Percentiles rank a stretch among this genome's conserved stretches.
Evolutionary conservation across 1,140 invertebrate genomes (phyloP).

Genomic region (Drosophila malerkotliana): DNA sequence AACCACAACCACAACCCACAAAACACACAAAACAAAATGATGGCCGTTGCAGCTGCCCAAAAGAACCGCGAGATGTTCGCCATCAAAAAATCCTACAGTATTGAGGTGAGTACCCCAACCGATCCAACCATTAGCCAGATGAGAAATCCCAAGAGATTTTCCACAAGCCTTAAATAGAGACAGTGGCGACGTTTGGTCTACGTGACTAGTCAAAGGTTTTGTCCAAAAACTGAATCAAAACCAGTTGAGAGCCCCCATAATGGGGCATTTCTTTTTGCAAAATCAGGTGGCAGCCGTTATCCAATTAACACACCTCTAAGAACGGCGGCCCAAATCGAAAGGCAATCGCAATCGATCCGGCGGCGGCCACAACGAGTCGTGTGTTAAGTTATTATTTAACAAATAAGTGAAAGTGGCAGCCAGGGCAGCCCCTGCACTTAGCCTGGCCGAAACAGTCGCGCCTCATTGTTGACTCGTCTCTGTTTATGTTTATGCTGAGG

Average conservation of each 20-base stretch:
- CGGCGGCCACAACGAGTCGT: slow-evolving; percentile 20
- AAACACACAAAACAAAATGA: slow-evolving; percentile 85
- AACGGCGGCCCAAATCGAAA: slow-evolving; percentile 37
- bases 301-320: slow-evolving; percentile 49
- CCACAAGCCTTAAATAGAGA: slow-evolving; percentile 5
- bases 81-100: slow-evolving; percentile 98
- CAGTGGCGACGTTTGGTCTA: slow-evolving; percentile 51
- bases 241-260: slow-evolving; percentile 24
- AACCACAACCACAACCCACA: slow-evolving; percentile 35
- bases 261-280: slow-evolving; percentile 32
- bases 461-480: slow-evolving; percentile 69
- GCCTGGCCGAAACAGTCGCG: slow-evolving; percentile 54
- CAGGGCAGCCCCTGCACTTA: slow-evolving; percentile 64
- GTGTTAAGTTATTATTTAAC: slow-evolving; percentile 77
- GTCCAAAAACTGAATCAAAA: slow-evolving; percentile 4
- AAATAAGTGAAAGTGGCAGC: slow-evolving; percentile 75
- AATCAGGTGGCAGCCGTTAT: slow-evolving; percentile 14
- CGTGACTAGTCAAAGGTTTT: slow-evolving; percentile 69
- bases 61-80: slow-evolving; percentile 97
- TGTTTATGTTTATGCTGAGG: slow-evolving; percentile 68
- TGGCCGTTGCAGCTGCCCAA: slow-evolving; percentile 94
- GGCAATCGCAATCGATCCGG: slow-evolving; percentile 15
- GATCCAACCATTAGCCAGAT: neutral
- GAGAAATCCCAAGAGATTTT: neutral
- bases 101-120: slow-evolving; percentile 91